Percentiles rank a stretch among this genome's conserved stretches.
These are phyloP conservation scores for Chauna torquata DNA, from an alignment of 2,113 vertebrate species.

Conservation along the genomic window DNA sequence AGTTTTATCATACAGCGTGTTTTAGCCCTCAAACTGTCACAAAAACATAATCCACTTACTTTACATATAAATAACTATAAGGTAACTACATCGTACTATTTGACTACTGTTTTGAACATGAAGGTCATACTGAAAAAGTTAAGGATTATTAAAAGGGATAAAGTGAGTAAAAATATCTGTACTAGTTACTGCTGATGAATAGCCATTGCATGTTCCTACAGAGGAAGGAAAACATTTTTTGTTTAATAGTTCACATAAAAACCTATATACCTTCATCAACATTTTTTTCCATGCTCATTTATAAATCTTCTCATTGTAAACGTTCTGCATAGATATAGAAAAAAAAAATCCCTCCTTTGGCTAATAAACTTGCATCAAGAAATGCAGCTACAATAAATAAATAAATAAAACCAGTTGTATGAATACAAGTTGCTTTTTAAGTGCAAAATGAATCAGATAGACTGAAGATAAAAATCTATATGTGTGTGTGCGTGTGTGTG, in stretches of 20 bases:
- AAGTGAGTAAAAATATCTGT: background rate
- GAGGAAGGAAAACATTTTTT: background rate
- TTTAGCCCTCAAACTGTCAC: background rate
- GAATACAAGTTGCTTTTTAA: slow-evolving; percentile 29
- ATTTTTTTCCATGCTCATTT: background rate
- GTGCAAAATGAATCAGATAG: background rate
- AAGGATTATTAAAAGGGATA: background rate
- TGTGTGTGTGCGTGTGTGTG: background rate
- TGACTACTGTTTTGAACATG: background rate
- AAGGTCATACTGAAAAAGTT: background rate
- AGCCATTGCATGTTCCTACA: background rate
- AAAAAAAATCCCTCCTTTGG: background rate
- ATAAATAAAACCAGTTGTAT: background rate
- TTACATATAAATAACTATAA: background rate
- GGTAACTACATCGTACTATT: background rate
- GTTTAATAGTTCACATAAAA: background rate
- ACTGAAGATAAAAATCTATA: background rate
- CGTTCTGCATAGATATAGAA: background rate
- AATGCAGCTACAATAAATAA: background rate
- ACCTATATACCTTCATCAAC: background rate
- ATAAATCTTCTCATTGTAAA: background rate
- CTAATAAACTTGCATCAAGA: background rate
- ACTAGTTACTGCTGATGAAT: background rate
- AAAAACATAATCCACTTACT: background rate
- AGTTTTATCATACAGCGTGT: background rate